A percentile compares a stretch with the other conserved stretches of the same genome.
phyloP scores from a whole-genome alignment of 2,797 vertebrate species.

The Myiotriccus ornatus region DNA sequence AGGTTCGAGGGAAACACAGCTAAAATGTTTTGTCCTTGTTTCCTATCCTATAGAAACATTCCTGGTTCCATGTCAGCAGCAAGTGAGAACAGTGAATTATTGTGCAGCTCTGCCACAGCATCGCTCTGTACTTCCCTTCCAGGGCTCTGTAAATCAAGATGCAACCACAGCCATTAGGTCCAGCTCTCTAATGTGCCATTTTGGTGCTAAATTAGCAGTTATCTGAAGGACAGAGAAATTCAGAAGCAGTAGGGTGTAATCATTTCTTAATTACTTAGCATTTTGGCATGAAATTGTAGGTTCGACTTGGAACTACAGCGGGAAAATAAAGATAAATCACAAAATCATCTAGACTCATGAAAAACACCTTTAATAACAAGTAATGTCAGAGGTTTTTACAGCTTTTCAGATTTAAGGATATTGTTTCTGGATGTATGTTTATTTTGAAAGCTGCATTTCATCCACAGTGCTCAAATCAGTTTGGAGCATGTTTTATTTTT shows the following conservation, averaged over 20 bases:
- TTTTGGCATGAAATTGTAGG: constrained; percentile 21
- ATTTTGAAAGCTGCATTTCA: constrained; percentile 4
- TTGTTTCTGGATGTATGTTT: neutral
- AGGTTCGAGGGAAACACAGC: neutral
- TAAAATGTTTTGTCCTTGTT: neutral
- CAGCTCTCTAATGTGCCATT: neutral
- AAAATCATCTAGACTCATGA: neutral
- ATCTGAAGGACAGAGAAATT: neutral
- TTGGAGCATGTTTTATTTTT: constrained; percentile 17
- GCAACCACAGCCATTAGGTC: neutral
- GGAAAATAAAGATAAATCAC: constrained; percentile 22
- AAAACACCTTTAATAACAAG: neutral
- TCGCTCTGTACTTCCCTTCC: neutral
- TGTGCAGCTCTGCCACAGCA: neutral
- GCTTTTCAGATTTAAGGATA: neutral
- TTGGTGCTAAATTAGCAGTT: neutral
- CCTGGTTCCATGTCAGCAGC: neutral
- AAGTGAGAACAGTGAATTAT: neutral
- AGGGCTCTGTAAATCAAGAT: neutral
- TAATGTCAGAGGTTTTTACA: neutral
- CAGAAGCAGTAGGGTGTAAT: neutral
- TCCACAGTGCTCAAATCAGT: neutral
- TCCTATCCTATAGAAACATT: fast-evolving
- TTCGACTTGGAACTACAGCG: neutral
- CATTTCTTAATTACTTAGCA: constrained; percentile 18